Conservation (phyloP, 2,888 invertebrate species). For the Onchidella celtica region DNA sequence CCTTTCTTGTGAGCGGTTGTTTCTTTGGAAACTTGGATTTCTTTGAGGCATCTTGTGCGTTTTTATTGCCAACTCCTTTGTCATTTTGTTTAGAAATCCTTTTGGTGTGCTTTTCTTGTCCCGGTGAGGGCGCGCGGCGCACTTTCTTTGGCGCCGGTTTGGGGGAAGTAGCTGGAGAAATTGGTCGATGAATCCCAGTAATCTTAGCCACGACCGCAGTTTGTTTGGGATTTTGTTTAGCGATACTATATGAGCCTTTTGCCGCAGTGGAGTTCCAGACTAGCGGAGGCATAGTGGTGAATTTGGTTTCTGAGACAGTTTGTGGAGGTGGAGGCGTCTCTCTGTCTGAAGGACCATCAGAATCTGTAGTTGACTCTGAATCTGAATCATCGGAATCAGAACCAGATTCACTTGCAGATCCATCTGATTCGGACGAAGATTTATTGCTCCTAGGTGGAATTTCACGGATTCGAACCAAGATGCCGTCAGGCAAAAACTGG, state of each 20-base stretch:
- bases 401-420: conserved; percentile 36
- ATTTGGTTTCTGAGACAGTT: background rate
- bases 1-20: background rate
- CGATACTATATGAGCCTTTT: background rate
- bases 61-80: background rate
- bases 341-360: background rate
- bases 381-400: conserved; percentile 38
- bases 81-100: background rate
- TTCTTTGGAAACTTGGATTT: background rate
- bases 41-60: background rate
- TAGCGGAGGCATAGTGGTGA: background rate
- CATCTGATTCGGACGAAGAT: conserved; percentile 38
- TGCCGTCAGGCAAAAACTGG: conserved; percentile 51
- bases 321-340: background rate
- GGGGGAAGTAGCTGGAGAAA: background rate
- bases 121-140: background rate
- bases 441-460: conserved; percentile 51
- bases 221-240: conserved; percentile 1
- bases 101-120: background rate
- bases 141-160: background rate
- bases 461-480: conserved; percentile 52
- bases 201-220: background rate
- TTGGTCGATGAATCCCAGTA: conserved; percentile 4
- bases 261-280: background rate
- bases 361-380: background rate